These are phyloP conservation scores for Macquaria ambigua DNA, from an alignment of 2,113 vertebrate species.

Conservation along the genomic window DNA sequence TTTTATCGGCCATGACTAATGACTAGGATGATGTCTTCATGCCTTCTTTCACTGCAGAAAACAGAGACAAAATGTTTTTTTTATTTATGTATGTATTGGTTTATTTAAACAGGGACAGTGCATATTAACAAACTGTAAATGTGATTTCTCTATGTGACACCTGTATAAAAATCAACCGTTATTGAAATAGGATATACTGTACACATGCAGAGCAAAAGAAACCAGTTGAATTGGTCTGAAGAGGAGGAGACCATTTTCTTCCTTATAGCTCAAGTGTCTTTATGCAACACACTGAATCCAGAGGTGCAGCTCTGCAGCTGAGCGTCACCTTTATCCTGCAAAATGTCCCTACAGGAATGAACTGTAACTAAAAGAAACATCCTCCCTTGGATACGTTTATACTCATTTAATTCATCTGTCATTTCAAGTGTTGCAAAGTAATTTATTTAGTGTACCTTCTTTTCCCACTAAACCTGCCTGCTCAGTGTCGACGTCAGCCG, in stretches of 20 bases:
- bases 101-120: not conserved
- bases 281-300: not conserved
- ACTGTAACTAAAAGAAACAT: not conserved
- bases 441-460: not conserved
- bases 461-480: no score
- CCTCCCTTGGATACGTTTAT: not conserved
- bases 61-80: not conserved
- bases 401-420: not conserved
- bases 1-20: conserved; percentile 95
- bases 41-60: conserved; percentile 86
- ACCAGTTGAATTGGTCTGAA: no score
- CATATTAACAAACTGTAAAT: not conserved
- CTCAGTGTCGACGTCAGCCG: not conserved
- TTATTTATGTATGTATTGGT: not conserved
- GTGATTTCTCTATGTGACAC: not conserved
- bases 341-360: not conserved
- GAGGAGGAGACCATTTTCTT: no score
- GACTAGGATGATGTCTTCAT: conserved; percentile 92
- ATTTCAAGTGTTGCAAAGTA: not conserved
- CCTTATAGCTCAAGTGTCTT: not conserved
- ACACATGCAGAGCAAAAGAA: no score
- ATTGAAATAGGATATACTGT: no score
- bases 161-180: no score
- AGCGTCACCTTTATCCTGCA: not conserved
- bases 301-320: not conserved